A percentile compares a stretch with the other conserved stretches of the same genome.
Evolutionary conservation across 2,797 vertebrate species (phyloP).

Genomic region (Parauchenoglanis punctatus): DNA sequence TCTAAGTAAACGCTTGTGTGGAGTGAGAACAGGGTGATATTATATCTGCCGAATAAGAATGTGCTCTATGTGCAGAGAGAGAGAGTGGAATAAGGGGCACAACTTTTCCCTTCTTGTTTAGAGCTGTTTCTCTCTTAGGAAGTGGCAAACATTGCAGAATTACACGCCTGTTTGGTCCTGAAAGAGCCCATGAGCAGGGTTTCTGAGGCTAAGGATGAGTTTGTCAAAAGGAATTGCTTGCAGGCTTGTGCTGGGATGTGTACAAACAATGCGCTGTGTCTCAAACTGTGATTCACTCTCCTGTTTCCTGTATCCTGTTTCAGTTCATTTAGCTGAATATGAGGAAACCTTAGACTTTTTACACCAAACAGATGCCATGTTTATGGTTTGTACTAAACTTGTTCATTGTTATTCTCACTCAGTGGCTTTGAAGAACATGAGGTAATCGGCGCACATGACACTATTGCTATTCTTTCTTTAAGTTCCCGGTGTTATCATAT

Average conservation of each 20-base stretch:
- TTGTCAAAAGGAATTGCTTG: not conserved
- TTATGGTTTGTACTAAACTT: constrained; percentile 1
- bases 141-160: constrained; percentile 51
- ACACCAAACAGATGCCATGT: not conserved
- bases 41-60: constrained; percentile 49
- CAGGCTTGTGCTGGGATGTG: not conserved
- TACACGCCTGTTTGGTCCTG: constrained; percentile 66
- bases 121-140: constrained; percentile 52
- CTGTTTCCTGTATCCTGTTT: constrained; percentile 13
- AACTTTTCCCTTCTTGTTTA: constrained; percentile 58
- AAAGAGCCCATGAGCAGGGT: constrained; percentile 47
- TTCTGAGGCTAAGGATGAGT: not conserved
- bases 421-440: not conserved
- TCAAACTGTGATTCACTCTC: not conserved
- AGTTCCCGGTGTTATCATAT: constrained; percentile 9
- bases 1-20: constrained; percentile 25
- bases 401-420: not conserved
- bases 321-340: constrained; percentile 15
- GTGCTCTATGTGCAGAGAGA: constrained; percentile 4
- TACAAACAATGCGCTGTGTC: constrained; percentile 24
- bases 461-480: constrained; percentile 4
- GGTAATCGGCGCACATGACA: constrained; percentile 5
- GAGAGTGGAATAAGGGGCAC: constrained; percentile 31
- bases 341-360: not conserved
- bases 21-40: not conserved